Evolutionary conservation across 2,797 vertebrate genomes (phyloP).

Genomic region (Poeciliopsis turneri): DNA sequence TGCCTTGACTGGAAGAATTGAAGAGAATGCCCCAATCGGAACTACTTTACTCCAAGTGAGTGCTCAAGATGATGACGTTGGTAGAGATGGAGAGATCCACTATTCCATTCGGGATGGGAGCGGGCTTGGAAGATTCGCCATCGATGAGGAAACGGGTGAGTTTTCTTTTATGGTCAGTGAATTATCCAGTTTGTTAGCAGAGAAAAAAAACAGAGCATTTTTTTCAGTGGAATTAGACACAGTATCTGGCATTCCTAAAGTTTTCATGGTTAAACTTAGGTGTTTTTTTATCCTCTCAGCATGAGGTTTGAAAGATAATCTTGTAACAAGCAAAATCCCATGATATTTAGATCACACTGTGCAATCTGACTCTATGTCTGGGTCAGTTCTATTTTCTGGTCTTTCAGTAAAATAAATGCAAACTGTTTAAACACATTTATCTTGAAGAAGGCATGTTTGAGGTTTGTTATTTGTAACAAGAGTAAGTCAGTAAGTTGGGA

Average conservation of each 20-base stretch:
- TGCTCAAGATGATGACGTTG: conserved; percentile 89
- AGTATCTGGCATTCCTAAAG: neutral
- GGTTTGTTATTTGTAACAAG: too few relatives aligned
- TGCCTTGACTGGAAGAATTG: conserved; percentile 88
- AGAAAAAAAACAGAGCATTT: neutral
- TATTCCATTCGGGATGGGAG: conserved; percentile 96
- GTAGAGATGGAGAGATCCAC: conserved; percentile 94
- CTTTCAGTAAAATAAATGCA: neutral
- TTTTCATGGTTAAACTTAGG: neutral
- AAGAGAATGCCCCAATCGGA: conserved; percentile 91
- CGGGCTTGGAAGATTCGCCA: conserved; percentile 93
- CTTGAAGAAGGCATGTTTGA: too few relatives aligned
- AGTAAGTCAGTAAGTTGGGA: too few relatives aligned
- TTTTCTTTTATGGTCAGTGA: conserved; percentile 7
- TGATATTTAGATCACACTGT: neutral
- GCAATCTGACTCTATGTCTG: too few relatives aligned
- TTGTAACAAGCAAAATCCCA: neutral
- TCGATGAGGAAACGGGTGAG: conserved; percentile 94
- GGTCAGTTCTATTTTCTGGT: neutral
- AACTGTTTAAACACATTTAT: neutral
- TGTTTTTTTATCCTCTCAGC: neutral
- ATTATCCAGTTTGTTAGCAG: too few relatives aligned
- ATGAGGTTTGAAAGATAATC: neutral
- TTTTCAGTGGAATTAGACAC: neutral
- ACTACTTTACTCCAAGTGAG: conserved; percentile 91